Evolutionary conservation across 2,113 vertebrate genomes (phyloP).

Genomic region (Euleptes europaea): DNA sequence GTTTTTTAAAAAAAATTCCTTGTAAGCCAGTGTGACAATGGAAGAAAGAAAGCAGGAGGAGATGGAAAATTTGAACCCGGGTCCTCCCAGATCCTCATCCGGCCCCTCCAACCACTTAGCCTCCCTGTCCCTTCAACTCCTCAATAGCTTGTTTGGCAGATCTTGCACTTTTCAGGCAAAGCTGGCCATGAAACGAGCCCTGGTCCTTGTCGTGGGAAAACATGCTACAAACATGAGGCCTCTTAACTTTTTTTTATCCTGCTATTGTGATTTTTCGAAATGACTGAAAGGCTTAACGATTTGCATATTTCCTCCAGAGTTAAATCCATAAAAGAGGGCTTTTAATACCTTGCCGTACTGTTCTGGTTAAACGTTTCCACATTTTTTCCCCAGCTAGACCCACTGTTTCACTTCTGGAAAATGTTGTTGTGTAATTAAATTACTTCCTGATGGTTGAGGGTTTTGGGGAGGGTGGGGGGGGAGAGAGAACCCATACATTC

Average conservation of each 20-base stretch:
- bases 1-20: too few species aligned
- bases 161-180: not conserved
- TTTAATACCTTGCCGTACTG: constrained; percentile 2
- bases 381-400: not conserved
- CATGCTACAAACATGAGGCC: not conserved
- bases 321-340: not conserved
- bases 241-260: not conserved
- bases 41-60: too few species aligned
- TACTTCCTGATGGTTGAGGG: not conserved
- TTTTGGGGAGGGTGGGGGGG: too few species aligned
- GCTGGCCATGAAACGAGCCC: not conserved
- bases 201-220: not conserved
- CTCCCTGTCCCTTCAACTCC: not conserved
- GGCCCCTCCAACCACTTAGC: not conserved
- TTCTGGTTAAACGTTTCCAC: constrained; percentile 22
- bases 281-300: not conserved
- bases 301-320: not conserved
- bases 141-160: not conserved
- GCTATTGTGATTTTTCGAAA: not conserved
- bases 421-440: constrained; percentile 20
- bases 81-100: not conserved
- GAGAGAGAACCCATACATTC: not conserved
- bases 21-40: too few species aligned
- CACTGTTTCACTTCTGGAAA: constrained; percentile 31
- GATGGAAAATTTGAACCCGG: not conserved